Conservation (phyloP, 1,140 invertebrate genomes). For the Mercenaria mercenaria region DNA sequence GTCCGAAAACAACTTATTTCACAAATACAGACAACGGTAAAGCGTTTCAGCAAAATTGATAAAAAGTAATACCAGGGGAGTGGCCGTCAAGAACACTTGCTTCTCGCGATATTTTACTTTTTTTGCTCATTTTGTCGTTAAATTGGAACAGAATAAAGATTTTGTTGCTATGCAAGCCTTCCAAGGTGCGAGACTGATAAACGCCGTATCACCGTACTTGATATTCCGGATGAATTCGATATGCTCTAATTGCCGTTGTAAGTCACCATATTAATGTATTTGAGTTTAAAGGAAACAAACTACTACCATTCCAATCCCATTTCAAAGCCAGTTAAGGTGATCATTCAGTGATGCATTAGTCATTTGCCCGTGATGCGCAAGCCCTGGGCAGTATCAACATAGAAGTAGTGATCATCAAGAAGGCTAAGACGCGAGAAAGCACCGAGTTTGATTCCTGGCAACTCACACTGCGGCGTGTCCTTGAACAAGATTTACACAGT, state of each 20-base stretch:
- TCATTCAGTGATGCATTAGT: too few relatives aligned
- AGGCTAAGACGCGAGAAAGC: too few relatives aligned
- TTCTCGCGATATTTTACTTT: conserved; percentile 19
- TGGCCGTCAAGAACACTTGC: conserved; percentile 50
- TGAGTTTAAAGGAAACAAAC: neutral
- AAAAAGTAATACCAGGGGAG: conserved; percentile 36
- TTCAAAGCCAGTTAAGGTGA: too few relatives aligned
- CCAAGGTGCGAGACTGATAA: neutral
- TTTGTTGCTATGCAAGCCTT: conserved; percentile 58
- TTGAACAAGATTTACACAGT: too few relatives aligned
- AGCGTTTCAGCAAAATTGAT: too few relatives aligned
- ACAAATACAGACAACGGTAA: neutral
- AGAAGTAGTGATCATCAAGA: too few relatives aligned
- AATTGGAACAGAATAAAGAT: neutral
- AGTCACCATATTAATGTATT: neutral
- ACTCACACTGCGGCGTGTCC: too few relatives aligned
- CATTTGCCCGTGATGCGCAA: too few relatives aligned
- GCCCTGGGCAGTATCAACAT: too few relatives aligned
- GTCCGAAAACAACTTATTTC: neutral
- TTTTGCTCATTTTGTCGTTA: conserved; percentile 19
- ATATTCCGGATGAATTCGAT: neutral
- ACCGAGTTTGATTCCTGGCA: too few relatives aligned
- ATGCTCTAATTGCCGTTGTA: neutral
- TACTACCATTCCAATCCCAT: too few relatives aligned
- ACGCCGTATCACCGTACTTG: neutral